Evolutionary conservation across 1,140 invertebrate genomes (phyloP), one percentile per base, ranked within the genome.

Genomic region (Aphelenchoides besseyi): DNA sequence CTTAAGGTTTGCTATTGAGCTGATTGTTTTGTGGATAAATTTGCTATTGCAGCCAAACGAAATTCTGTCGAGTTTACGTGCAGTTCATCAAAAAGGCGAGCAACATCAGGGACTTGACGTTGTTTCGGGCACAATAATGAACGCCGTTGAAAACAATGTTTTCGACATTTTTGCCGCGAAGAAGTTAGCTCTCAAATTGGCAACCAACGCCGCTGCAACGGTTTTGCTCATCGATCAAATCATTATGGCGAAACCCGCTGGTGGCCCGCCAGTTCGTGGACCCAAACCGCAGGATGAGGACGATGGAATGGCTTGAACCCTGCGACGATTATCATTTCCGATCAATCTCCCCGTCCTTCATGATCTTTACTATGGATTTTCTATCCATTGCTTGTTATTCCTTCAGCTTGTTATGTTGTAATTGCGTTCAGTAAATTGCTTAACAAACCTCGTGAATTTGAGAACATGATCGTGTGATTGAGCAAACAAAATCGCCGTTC

Each of bases 151-250:
- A 84, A 88, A 87, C 2, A 89, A 89, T 71, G 90, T 97, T 70
- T 87, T 91, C 55, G 95, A 97, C 88, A 87, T 94, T 0, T 97
- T 90, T 84, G 81, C 92, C 32, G 89, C 90, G 0, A 99, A 98
- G 86, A 88, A 89, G 74, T 97, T 95, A 93, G 95, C 90, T 2
- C 85, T 99, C 26, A 95, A 97, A 83, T 97, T 97, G 87, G 94
- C 96, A 0, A 91, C 93, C 0, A 89, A 91, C 75, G 93, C 93
- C 12, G 94, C 95, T 0, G 90, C 90, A 64, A 97, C 95, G 0
- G 91, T 99, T 79, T 88, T 99, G 2, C 91, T 92, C 85, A 92
- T 99, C n/a, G 95, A 99, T 87, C 87, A 89, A 71, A 85, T 83
- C 26, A 83, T 83, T 26, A 82, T 83, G 79, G 72, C 82, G 8